A percentile compares a stretch with the other conserved stretches of the same genome.
phyloP scores from a whole-genome alignment of 2,113 vertebrate species.

The Corapipo altera region DNA sequence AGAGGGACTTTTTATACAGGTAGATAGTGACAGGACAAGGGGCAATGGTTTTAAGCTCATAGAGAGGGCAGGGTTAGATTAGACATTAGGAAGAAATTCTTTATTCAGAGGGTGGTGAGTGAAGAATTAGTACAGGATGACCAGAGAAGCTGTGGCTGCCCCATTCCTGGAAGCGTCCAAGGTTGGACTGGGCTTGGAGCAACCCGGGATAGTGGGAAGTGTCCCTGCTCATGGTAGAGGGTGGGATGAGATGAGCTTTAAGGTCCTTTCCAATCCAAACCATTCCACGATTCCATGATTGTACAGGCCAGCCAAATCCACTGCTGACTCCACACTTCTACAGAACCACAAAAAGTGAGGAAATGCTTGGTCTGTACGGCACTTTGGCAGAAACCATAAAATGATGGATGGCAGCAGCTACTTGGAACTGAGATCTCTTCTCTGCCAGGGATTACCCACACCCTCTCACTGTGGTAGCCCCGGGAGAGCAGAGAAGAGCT shows the following conservation, averaged over 20 bases:
- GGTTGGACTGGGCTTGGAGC: accelerated
- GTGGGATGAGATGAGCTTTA: background rate
- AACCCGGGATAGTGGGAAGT: accelerated
- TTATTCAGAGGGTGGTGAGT: background rate
- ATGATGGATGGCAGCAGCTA: accelerated
- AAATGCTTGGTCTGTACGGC: accelerated
- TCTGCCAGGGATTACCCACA: background rate
- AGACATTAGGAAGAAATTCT: background rate
- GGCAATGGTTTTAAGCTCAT: background rate
- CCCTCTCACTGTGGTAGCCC: background rate
- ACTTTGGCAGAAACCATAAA: accelerated
- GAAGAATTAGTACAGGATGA: background rate
- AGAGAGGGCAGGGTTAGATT: background rate
- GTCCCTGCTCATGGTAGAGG: background rate
- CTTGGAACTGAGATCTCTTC: background rate
- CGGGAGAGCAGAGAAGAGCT: background rate
- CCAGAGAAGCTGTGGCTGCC: background rate
- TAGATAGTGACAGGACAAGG: background rate
- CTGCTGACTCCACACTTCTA: background rate
- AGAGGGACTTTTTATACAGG: background rate
- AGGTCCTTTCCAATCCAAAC: background rate
- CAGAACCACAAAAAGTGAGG: background rate
- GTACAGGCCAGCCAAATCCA: background rate
- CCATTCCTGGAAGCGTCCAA: background rate
- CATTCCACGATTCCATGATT: background rate